These are phyloP conservation scores for Alethe diademata DNA, from an alignment of 2,113 vertebrate genomes.

Conservation along the genomic window DNA sequence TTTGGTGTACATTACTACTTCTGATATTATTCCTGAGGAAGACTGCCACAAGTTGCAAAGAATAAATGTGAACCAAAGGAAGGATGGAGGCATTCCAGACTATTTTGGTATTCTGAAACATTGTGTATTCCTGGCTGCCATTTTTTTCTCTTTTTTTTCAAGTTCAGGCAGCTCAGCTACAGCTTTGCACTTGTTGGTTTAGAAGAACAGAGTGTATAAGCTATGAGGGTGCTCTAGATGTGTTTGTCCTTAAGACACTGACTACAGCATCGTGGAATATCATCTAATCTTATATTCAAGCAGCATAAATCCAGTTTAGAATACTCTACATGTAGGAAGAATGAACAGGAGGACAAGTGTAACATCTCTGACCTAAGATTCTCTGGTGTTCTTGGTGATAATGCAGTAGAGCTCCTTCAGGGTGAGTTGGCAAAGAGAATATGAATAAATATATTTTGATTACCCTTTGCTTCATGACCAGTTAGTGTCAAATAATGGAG, in stretches of 20 bases:
- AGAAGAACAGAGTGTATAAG: background rate
- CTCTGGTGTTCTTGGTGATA: background rate
- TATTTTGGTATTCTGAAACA: background rate
- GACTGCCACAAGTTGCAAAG: background rate
- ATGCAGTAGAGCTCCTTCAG: background rate
- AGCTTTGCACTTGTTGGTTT: background rate
- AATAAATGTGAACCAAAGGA: background rate
- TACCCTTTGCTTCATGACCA: background rate
- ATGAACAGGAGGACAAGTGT: background rate
- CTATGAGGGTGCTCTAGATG: background rate
- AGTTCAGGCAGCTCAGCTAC: background rate
- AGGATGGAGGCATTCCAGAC: fast-evolving
- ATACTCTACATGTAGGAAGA: background rate
- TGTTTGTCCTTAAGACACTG: background rate
- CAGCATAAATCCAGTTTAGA: background rate
- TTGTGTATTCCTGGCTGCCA: background rate
- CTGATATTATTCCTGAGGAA: background rate
- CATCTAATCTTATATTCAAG: background rate
- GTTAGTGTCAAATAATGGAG: background rate
- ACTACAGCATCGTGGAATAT: background rate
- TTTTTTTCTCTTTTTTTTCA: background rate
- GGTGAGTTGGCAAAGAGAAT: background rate
- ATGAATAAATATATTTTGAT: background rate
- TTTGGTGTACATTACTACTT: background rate
- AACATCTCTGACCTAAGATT: background rate